Evolutionary conservation across 2,797 vertebrate species (phyloP).

Genomic region (Novumbra hubbsi): DNA sequence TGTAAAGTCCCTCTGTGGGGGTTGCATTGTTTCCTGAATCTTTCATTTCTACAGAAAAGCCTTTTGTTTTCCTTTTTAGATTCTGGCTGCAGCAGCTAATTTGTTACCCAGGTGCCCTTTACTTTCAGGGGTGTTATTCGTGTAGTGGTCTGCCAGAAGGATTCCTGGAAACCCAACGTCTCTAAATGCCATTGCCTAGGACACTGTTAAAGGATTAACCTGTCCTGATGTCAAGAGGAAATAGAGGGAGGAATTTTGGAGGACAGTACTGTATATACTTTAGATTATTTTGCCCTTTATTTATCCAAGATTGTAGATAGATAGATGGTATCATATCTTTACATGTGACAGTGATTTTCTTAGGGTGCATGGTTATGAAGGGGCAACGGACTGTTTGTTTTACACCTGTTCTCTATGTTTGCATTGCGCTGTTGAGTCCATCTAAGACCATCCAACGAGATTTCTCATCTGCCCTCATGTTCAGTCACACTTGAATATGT

Average conservation of each 20-base stretch:
- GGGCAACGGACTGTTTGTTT: neutral
- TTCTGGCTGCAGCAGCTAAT: constrained; percentile 25
- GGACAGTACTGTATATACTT: too few relatives aligned
- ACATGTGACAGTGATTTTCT: neutral
- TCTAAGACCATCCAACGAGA: neutral
- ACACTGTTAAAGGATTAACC: neutral
- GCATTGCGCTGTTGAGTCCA: neutral
- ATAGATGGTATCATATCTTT: neutral
- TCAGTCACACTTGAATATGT: constrained; percentile 5
- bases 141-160: constrained; percentile 39
- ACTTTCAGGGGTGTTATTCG: constrained; percentile 13
- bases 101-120: constrained; percentile 19
- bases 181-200: neutral
- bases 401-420: neutral
- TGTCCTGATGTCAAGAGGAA: neutral
- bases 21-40: constrained; percentile 8
- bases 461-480: neutral
- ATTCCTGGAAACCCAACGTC: constrained; percentile 22
- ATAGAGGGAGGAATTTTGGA: neutral
- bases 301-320: too few relatives aligned
- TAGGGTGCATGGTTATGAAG: neutral
- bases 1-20: constrained; percentile 15
- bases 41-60: constrained; percentile 27
- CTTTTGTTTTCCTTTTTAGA: constrained; percentile 31
- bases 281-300: too few relatives aligned